phyloP scores from a whole-genome alignment of 2,888 invertebrate species.

The Drosophila paracracens region DNA sequence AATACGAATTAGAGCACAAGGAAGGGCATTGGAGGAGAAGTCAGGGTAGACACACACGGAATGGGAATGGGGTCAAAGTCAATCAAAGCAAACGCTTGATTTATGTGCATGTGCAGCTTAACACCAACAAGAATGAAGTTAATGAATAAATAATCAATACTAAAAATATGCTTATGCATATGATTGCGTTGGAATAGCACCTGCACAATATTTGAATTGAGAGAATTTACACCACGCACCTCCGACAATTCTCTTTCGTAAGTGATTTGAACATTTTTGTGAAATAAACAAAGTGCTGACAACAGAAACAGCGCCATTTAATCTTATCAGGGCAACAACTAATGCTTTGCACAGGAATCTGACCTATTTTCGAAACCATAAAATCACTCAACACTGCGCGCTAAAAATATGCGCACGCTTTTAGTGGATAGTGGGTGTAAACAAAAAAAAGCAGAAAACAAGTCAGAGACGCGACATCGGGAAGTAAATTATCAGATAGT shows the following conservation, averaged over 20 bases:
- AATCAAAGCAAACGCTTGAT: conserved; percentile 34
- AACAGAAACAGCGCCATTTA: conserved; percentile 27
- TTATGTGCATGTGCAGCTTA: conserved; percentile 11
- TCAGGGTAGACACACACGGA: conserved; percentile 13
- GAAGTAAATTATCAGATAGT: conserved; percentile 28
- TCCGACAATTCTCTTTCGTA: conserved; percentile 3
- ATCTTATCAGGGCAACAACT: conserved; percentile 57
- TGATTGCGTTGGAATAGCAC: background rate
- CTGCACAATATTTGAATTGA: background rate
- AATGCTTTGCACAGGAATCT: conserved; percentile 47
- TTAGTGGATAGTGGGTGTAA: conserved; percentile 1
- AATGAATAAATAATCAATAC: conserved; percentile 8
- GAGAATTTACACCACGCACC: conserved; percentile 1
- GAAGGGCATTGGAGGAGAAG: conserved; percentile 4
- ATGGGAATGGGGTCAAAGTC: conserved; percentile 64
- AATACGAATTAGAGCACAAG: conserved; percentile 32
- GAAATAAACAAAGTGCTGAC: conserved; percentile 2
- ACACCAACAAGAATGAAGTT: background rate
- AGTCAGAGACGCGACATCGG: background rate
- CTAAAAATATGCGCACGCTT: conserved; percentile 37
- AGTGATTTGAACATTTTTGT: conserved; percentile 19
- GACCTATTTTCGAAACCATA: conserved; percentile 60
- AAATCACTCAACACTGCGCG: conserved; percentile 43
- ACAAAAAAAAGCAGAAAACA: background rate
- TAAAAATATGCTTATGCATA: background rate